phyloP scores from a whole-genome alignment of 2,113 vertebrate species.

The Epinephelus cyanopodus region DNA sequence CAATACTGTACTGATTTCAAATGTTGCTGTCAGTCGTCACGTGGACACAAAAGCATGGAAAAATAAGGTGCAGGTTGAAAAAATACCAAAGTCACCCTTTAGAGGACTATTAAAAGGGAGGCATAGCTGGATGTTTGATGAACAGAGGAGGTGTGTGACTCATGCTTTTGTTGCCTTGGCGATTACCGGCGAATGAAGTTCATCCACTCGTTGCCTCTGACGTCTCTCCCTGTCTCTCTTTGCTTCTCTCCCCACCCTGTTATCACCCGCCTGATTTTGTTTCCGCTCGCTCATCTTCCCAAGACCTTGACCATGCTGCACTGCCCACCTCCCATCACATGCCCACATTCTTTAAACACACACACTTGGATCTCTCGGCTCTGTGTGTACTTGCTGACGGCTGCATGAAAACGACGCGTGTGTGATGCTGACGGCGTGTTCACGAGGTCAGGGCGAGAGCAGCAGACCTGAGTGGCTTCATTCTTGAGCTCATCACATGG shows the following conservation, averaged over 20 bases:
- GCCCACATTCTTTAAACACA: background rate
- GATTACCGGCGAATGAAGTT: slow-evolving; percentile 30
- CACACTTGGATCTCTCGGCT: background rate
- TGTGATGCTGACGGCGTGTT: background rate
- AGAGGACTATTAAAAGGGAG: background rate
- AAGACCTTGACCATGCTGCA: slow-evolving; percentile 40
- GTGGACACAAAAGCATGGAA: no score
- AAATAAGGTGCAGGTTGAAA: no score
- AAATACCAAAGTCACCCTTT: no score
- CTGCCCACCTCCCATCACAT: slow-evolving; percentile 20
- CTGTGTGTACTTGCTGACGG: slow-evolving; percentile 1
- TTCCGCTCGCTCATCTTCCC: slow-evolving; percentile 30
- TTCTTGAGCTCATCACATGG: slow-evolving; percentile 58
- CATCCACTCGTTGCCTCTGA: background rate
- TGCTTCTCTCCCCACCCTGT: background rate
- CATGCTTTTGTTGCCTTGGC: slow-evolving; percentile 65
- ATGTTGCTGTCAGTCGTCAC: no score
- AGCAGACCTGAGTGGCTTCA: slow-evolving; percentile 55
- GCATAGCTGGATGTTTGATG: background rate
- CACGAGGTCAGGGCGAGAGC: slow-evolving; percentile 17
- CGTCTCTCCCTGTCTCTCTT: background rate
- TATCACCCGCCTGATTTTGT: slow-evolving; percentile 22
- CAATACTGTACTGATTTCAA: no score
- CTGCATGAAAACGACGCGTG: background rate
- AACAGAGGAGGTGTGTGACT: slow-evolving; percentile 2